Percentiles rank a stretch among this genome's conserved stretches.
Conservation (phyloP, 2,113 vertebrate genomes). For the Spizaetus ornatus region DNA sequence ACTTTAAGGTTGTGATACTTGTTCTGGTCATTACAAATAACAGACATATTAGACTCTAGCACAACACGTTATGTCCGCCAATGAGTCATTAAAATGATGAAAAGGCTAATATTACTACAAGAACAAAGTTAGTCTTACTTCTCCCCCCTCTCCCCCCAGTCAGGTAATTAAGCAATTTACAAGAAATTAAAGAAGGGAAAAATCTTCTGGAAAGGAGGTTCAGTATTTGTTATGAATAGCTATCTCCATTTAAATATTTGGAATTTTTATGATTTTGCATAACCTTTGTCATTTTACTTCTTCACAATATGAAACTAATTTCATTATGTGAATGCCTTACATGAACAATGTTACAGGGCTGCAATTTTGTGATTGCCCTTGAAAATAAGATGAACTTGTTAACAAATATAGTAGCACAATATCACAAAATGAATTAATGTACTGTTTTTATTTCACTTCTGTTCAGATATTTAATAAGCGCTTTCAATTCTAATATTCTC, state of each 20-base stretch:
- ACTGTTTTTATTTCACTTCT: not conserved
- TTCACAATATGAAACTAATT: not conserved
- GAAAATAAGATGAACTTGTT: not conserved
- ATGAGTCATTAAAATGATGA: not conserved
- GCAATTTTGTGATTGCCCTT: not conserved
- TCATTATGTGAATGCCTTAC: not conserved
- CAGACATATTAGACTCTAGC: not conserved
- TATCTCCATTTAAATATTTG: not conserved
- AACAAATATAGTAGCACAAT: not conserved
- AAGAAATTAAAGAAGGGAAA: not conserved
- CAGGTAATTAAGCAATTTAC: not conserved
- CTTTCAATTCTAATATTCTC: not conserved
- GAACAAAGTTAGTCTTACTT: not conserved
- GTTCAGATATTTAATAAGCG: not conserved
- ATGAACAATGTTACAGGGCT: not conserved
- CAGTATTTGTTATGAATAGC: not conserved
- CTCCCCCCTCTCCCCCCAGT: fast-evolving
- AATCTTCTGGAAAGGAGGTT: not conserved
- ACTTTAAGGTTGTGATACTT: not conserved
- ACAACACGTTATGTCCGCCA: not conserved
- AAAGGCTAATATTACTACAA: not conserved
- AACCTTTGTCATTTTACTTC: not conserved
- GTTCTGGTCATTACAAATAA: not conserved
- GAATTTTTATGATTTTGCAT: not conserved
- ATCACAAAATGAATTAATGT: not conserved